Conservation (phyloP, 2,888 invertebrate species). For the Cancer borealis region DNA sequence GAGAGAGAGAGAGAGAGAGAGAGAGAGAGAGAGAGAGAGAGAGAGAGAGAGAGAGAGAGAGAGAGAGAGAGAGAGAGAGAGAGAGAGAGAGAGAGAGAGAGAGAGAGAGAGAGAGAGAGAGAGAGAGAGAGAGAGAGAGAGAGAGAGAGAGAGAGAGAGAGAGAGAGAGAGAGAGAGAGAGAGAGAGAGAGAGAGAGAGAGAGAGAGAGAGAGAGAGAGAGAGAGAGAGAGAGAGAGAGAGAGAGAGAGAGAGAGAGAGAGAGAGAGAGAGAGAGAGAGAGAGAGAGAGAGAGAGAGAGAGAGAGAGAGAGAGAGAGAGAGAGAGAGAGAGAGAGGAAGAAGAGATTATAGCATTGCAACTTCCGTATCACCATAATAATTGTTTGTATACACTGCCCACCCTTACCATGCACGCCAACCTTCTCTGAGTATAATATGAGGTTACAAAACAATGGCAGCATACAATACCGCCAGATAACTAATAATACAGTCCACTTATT, state of each 20-base stretch:
- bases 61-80: too few relatives aligned
- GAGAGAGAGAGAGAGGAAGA: too few relatives aligned
- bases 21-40: neutral
- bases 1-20: constrained; percentile 49
- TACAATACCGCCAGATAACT: neutral
- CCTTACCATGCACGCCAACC: neutral
- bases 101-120: constrained; percentile 32
- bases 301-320: constrained; percentile 43
- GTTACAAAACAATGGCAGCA: neutral
- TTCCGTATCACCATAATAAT: neutral
- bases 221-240: too few relatives aligned
- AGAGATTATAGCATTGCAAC: neutral
- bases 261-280: constrained; percentile 26
- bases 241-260: too few relatives aligned
- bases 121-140: constrained; percentile 47
- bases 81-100: neutral
- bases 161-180: too few relatives aligned
- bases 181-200: too few relatives aligned
- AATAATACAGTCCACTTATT: neutral
- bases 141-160: neutral
- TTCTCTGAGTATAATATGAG: neutral
- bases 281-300: constrained; percentile 33
- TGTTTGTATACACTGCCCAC: neutral
- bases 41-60: too few relatives aligned
- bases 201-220: constrained; percentile 8